Conservation (phyloP, 2,797 vertebrate genomes). For the Artibeus lituratus region DNA sequence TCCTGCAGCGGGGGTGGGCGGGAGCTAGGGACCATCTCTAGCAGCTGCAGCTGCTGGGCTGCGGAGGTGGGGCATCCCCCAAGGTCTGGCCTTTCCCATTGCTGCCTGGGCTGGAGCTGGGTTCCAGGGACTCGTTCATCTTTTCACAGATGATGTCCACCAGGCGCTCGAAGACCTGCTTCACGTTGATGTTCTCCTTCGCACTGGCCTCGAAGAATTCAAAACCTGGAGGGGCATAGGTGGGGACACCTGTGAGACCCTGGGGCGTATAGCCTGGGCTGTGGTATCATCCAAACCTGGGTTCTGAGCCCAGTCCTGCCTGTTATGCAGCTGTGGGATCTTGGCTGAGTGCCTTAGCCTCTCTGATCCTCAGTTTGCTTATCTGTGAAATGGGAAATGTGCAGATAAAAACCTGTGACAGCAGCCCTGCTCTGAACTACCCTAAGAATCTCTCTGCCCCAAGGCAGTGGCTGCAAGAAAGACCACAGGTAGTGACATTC, state of each 20-base stretch:
- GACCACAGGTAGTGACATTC: neutral
- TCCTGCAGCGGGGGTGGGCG: neutral
- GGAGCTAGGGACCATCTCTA: constrained; percentile 70
- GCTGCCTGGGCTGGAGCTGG: constrained; percentile 75
- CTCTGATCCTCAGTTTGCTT: neutral
- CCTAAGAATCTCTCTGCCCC: neutral
- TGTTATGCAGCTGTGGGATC: neutral
- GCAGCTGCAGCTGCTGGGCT: constrained; percentile 86
- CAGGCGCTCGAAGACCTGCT: constrained; percentile 92
- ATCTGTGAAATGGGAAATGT: neutral
- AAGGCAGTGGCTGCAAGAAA: neutral
- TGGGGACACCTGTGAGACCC: neutral
- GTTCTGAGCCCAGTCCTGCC: neutral
- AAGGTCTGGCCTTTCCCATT: constrained; percentile 82
- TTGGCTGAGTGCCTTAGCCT: neutral
- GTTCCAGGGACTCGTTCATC: constrained; percentile 92
- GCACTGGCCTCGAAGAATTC: constrained; percentile 95
- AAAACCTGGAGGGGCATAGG: constrained; percentile 83
- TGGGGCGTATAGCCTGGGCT: neutral
- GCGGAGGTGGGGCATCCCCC: constrained; percentile 81
- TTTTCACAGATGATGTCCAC: constrained; percentile 94
- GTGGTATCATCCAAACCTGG: neutral
- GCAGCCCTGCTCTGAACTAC: neutral
- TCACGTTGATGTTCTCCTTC: constrained; percentile 93
- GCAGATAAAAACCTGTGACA: neutral